A percentile compares a stretch with the other conserved stretches of the same genome.
Conservation (phyloP, 2,888 invertebrate genomes). For the Sympetrum striolatum region DNA sequence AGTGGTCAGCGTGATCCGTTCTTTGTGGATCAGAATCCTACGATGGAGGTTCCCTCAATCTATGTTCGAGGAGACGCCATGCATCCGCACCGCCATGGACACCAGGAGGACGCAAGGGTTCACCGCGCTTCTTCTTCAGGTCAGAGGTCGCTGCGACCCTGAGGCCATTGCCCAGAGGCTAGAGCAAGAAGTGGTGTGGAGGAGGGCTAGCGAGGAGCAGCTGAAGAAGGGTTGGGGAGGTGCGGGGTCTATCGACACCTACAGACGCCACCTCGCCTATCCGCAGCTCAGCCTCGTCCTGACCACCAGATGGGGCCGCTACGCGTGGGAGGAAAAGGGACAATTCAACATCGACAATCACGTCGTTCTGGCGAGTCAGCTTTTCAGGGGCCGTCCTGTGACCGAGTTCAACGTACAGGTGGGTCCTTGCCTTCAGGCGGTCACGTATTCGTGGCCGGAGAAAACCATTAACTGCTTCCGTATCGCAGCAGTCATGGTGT, state of each 20-base stretch:
- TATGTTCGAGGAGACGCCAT: conserved; percentile 9
- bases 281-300: conserved; percentile 72
- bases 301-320: conserved; percentile 77
- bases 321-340: conserved; percentile 70
- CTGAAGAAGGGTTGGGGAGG: conserved; percentile 51
- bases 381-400: conserved; percentile 73
- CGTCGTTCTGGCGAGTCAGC: conserved; percentile 65
- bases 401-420: conserved; percentile 79
- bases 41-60: neutral
- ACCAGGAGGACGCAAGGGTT: conserved; percentile 77
- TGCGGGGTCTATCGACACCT: conserved; percentile 45
- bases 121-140: conserved; percentile 71
- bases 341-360: conserved; percentile 74
- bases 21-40: conserved; percentile 15
- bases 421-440: neutral
- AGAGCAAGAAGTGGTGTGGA: conserved; percentile 60
- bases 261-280: conserved; percentile 61
- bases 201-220: conserved; percentile 61
- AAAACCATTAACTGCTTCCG: neutral
- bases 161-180: conserved; percentile 49
- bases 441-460: neutral
- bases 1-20: conserved; percentile 6
- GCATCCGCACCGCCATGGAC: conserved; percentile 72
- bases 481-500: neutral
- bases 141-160: conserved; percentile 63